A percentile compares a stretch with the other conserved stretches of the same genome.
Evolutionary conservation across 2,888 invertebrate genomes (phyloP).

Genomic region (Drosophila eohydei): DNA sequence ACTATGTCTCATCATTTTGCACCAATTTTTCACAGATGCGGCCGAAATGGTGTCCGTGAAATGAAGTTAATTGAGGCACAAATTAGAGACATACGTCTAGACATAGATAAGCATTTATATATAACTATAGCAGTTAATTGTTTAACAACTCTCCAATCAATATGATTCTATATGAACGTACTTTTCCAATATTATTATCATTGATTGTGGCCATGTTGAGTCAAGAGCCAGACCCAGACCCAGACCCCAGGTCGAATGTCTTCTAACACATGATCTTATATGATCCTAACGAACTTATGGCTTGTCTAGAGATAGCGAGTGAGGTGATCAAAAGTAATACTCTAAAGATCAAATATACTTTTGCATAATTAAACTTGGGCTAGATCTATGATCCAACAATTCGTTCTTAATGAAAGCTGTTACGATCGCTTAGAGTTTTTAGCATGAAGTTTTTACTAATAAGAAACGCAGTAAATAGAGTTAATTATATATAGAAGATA

Average conservation of each 20-base stretch:
- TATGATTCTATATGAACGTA: neutral
- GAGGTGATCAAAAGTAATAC: neutral
- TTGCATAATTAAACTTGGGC: conserved; percentile 3
- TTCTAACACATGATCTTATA: neutral
- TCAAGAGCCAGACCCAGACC: neutral
- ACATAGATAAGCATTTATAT: neutral
- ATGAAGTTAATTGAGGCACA: neutral
- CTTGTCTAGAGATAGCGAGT: neutral
- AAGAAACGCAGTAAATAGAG: neutral
- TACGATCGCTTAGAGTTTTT: neutral
- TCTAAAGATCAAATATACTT: conserved; percentile 6
- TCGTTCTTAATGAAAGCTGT: neutral
- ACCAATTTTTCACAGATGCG: neutral
- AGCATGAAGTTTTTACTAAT: neutral
- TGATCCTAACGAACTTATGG: conserved; percentile 1
- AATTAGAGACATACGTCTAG: neutral
- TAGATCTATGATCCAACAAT: conserved; percentile 1
- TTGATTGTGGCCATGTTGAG: neutral
- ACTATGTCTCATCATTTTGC: neutral
- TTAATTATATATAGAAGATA: neutral
- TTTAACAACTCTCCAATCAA: neutral
- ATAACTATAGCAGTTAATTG: neutral
- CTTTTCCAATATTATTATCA: neutral
- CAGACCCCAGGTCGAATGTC: neutral
- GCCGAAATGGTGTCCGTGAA: neutral